Evolutionary conservation across 2,113 vertebrate genomes (phyloP), one percentile per base, ranked within the genome.

Genomic region (Carassius gibelio): DNA sequence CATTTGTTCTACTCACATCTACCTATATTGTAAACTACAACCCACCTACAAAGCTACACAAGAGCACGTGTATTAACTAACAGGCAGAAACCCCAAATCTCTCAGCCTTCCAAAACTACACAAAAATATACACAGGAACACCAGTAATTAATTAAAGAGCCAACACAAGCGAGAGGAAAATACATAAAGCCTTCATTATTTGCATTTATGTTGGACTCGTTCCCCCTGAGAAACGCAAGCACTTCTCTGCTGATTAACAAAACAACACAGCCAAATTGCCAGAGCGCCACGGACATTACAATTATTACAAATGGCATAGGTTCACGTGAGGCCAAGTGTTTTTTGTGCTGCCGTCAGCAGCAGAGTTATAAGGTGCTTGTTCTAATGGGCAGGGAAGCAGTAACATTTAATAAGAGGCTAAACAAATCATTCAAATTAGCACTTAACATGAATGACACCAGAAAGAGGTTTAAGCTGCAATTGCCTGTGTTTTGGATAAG

Each of bases 311-410:
- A 84, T 77, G 86, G 71, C 79, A 64, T 76, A 52, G 89, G 90
- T 90, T 93, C 88, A 90, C 64, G 59, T 42, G 10, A 89, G 89
- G 92, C 89, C 90, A 91, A 84, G 75, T 13, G 7, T 50, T 64
- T 30, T 87, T 83, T 74, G 5, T 81, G 61, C 82, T 72, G 72
- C 85, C 85, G 71, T 87, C 85, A 87, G 84, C 89, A 87, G 84
- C 89, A 88, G 88, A 89, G 77, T 84, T 80, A 90, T 76, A 83
- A 87, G 87, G 86, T 79, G 79, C 85, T 83, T 81, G 81, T 75
- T 76, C 83, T 87, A 87, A 89, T 87, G 85, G 85, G 84, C 83
- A 87, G 81, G 86, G 88, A 90, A 84, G 87, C 83, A 86, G 85
- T 89, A 87, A 90, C 68, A 9, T 88, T 89, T 90, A 82, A 90